Evolutionary conservation across 1,140 invertebrate genomes (phyloP), one percentile per base, ranked within the genome.

Genomic region (Drosophila pallidifrons): DNA sequence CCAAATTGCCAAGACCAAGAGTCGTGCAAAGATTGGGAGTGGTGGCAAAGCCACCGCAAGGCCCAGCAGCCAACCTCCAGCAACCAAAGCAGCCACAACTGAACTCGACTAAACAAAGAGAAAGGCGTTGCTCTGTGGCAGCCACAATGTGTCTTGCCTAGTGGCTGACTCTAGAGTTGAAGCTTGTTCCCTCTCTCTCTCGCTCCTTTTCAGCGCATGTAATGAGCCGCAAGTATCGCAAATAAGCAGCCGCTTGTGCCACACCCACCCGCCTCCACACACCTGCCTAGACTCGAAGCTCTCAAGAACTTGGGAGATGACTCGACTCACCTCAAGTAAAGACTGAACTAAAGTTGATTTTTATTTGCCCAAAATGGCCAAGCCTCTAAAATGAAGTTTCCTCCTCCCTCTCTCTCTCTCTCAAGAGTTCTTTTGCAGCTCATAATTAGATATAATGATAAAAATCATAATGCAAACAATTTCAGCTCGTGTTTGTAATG

Each of bases 11-110:
- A 67, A 68, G 73, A 78, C 75, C 65, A 57, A 66, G 81, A 83
- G 78, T 81, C 81, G 81, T 83, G 81, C 81, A 79, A 81, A 83
- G 74, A 85, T 77, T 85, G 81, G 81, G 81, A 83, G 81, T 83
- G 81, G 81, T 79, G 78, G 35, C 49, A 20, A 25, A 25, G 59
- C 47, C 32, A 57, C 68, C 35, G 28, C 25, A 49, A 60, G 55
- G 20, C 68, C 47, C 41, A 28, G 25, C 51, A 13, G n/a, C 25
- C 47, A 54, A 38, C 63, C 63, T 65, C 51, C 58, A 63, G 28
- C 13, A 30, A 55, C 52, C 11, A 5, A 8, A 32, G 8, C 32
- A 57, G 16, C 45, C 1, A 16, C 30, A 57, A 54, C 61, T 46
- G 46, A 59, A 79, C 38, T 35, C 57, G 45, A 38, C 59, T 75